phyloP scores from a whole-genome alignment of 2,113 vertebrate species.

The Lamprologus ornatipinnis region DNA sequence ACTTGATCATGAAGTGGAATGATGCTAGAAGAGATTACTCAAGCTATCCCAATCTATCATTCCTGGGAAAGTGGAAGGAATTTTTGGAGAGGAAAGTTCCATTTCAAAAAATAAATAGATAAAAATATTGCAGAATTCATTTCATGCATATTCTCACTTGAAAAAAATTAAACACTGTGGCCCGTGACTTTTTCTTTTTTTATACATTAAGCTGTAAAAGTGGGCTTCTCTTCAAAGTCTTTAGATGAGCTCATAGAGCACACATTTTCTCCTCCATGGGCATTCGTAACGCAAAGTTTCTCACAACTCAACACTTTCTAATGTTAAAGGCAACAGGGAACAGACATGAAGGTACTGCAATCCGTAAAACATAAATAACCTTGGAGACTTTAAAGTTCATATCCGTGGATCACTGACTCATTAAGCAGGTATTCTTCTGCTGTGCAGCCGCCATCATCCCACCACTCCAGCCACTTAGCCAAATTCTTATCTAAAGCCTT shows the following conservation, averaged over 20 bases:
- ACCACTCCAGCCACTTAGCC: not conserved
- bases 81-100: not conserved
- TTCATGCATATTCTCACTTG: not conserved
- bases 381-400: not conserved
- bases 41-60: not conserved
- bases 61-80: not conserved
- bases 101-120: not conserved
- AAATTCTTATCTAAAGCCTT: constrained; percentile 13
- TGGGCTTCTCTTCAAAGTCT: not conserved
- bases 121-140: not conserved
- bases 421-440: not conserved
- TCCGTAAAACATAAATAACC: not conserved
- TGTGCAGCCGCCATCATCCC: not conserved
- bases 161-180: not conserved
- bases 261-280: not conserved
- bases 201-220: not conserved
- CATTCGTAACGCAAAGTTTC: not conserved
- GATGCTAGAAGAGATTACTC: not conserved
- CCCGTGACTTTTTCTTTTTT: not conserved
- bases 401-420: not conserved
- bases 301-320: not conserved
- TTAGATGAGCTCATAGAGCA: not conserved
- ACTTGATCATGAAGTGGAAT: not conserved
- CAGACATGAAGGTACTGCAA: not conserved
- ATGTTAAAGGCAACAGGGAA: not conserved